A percentile compares a stretch with the other conserved stretches of the same genome.
These are phyloP conservation scores for Ochropleura plecta DNA, from an alignment of 2,888 invertebrate genomes.

Conservation along the genomic window DNA sequence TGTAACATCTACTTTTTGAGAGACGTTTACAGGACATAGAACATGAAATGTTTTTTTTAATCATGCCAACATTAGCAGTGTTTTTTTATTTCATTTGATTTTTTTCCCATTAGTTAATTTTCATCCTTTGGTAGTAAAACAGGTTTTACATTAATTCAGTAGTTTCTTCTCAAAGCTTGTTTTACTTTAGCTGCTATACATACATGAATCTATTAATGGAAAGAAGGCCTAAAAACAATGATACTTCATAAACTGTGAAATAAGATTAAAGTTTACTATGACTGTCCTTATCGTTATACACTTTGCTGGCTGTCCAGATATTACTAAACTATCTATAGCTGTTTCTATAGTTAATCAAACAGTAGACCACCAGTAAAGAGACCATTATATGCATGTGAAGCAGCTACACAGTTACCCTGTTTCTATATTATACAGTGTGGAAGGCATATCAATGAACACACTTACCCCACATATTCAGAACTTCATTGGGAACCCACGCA, in stretches of 20 bases:
- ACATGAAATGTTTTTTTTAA: constrained; percentile 3
- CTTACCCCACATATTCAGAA: too few relatives aligned
- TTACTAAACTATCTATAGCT: background rate
- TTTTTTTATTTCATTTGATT: background rate
- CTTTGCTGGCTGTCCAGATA: background rate
- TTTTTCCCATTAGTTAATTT: constrained; percentile 5
- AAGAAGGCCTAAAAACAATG: constrained; percentile 12
- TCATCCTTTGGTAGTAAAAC: constrained; percentile 14
- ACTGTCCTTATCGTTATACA: background rate
- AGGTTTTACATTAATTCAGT: constrained; percentile 18
- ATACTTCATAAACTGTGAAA: background rate
- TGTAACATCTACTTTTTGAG: constrained; percentile 38
- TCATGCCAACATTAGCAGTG: constrained; percentile 9
- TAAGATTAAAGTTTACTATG: background rate
- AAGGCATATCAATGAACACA: too few relatives aligned
- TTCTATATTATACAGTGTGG: background rate
- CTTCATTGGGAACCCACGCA: too few relatives aligned
- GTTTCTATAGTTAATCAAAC: background rate
- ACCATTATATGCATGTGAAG: constrained; percentile 21
- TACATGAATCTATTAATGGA: constrained; percentile 1
- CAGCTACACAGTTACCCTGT: constrained; percentile 18
- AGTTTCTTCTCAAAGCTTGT: constrained; percentile 7
- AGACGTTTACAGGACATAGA: constrained; percentile 15
- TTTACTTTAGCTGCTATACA: constrained; percentile 34
- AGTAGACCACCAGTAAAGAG: background rate